Evolutionary conservation across 2,888 invertebrate genomes (phyloP), one percentile per base, ranked within the genome.

Genomic region (Phyllotreta cruciferae): DNA sequence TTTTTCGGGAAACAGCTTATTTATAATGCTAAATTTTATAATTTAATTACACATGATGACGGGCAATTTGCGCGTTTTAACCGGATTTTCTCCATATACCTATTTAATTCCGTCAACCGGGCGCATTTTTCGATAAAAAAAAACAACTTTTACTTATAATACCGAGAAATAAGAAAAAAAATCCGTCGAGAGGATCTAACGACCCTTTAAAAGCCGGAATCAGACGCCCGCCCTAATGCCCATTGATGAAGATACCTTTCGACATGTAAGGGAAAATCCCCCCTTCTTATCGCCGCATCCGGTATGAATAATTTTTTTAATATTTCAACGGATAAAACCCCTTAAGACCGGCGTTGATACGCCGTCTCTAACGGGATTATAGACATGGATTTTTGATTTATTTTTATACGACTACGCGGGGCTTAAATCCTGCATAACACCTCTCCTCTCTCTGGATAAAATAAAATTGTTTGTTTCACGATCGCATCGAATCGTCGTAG

Each of bases 271-370:
- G 60, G 44, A 57, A 52, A 60, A 54, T 58, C 61, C 57, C 52
- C 34, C 24, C 36, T 56, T 14, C 56, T 56, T 56, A 37, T 8
- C 24, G 13, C 44, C 24, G 61, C 50, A 62, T 62, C 39, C 41
- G n/a, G 49, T 50, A 45, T 49, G 50, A 56, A 62, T 62, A 62
- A 56, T 52, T 62, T 56, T 56, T 62, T 56, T 49, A 56, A 62
- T 62, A 62, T 56, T 56, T 56, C 52, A 56, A 38, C 52, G 24
- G n/a, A n/a, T 38, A 52, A 62, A 24, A 34, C 50, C 38, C 52
- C 44, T 24, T 62, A 52, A 62, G 50, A 24, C 37, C n/a, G n/a
- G 24, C 14, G 9, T 41, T 50, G 56, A 62, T 62, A 47, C 34
- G 39, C 44, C 47, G 47, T 14, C 47, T 47, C 14, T 47, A 47